Evolutionary conservation across 2,113 vertebrate species (phyloP).

Genomic region (Nothocercus nigrocapillus): DNA sequence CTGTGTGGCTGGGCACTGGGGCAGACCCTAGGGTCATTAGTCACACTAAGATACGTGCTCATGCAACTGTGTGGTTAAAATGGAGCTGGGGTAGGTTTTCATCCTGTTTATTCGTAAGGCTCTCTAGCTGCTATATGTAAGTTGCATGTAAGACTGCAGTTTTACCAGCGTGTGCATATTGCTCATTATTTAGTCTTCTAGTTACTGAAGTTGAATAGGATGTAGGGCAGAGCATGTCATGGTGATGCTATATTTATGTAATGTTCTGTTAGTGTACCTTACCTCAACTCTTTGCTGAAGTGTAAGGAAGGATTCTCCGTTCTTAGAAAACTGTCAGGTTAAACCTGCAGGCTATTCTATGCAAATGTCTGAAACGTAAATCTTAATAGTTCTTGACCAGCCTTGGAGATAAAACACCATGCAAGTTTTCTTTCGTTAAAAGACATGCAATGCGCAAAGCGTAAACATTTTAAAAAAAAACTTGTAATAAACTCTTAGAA

Average conservation of each 20-base stretch:
- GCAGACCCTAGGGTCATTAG: neutral
- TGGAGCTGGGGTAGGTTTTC: neutral
- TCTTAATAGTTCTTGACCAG: neutral
- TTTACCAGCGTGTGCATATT: neutral
- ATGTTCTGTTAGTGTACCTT: neutral
- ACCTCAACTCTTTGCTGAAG: neutral
- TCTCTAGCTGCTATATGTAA: neutral
- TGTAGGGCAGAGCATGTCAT: neutral
- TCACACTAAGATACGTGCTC: neutral
- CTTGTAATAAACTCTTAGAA: neutral
- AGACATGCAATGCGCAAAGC: neutral
- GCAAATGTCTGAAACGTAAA: neutral
- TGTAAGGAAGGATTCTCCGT: neutral
- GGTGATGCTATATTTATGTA: neutral
- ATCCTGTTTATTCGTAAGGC: neutral
- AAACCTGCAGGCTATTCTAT: neutral
- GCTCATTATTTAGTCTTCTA: neutral
- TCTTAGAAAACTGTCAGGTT: neutral
- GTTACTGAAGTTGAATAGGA: neutral
- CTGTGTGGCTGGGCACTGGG: neutral
- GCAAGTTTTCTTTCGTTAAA: neutral
- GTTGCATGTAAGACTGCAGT: neutral
- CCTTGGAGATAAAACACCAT: neutral
- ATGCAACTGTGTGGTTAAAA: neutral
- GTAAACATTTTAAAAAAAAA: neutral